Base-by-base conservation (phyloP, 2,797 vertebrate species). In the Mormyrops boulengeri region DNA sequence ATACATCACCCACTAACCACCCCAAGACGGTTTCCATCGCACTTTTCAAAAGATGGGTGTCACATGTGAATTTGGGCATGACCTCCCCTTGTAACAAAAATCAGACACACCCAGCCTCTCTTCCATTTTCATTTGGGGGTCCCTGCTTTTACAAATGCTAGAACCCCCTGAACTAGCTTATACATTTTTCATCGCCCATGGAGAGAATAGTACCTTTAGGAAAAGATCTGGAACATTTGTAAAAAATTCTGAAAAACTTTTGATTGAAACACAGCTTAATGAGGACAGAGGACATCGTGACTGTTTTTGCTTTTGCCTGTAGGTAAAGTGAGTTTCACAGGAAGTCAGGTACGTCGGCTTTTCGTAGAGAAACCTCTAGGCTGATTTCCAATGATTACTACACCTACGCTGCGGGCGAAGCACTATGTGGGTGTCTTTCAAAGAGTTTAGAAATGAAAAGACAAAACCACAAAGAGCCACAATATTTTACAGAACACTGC, bases 361-460 rank as follows among this genome's bases (percentile, higher is more conserved):
- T 85, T 85, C 82, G 82, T 50, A 85, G 82, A 85, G 82, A 85
- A 85, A 85, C 82, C 82, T 26, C 82, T 1, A 11, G n/a, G 47
- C 82, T 22, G 82, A 50, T 49, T 85, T 50, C 82, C 82, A 49
- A 11, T 85, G 47, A 85, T 49, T 4, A 26, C 82, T 49, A 11
- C 82, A 5, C 41, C n/a, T 30, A 85, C 82, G 4, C 44, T 22
- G 82, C 49, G 82, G 49, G 82, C 82, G 82, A 30, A 11, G 82
- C 47, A 26, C 82, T 49, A 50, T 47, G 82, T 85, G 82, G 82
- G 82, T 22, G 82, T 47, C 47, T 85, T 85, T 85, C n/a, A 49
- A 85, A 85, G 47, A 85, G 44, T 85, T 85, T 50, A 85, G n/a
- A 50, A 50, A 84, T 84, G 80, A 84, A 84, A 84, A n/a, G n/a